Evolutionary conservation across 92 coral and sea anemone species (phyloP), one percentile per base, ranked within the genome.

Genomic region (Nematostella vectensis): DNA sequence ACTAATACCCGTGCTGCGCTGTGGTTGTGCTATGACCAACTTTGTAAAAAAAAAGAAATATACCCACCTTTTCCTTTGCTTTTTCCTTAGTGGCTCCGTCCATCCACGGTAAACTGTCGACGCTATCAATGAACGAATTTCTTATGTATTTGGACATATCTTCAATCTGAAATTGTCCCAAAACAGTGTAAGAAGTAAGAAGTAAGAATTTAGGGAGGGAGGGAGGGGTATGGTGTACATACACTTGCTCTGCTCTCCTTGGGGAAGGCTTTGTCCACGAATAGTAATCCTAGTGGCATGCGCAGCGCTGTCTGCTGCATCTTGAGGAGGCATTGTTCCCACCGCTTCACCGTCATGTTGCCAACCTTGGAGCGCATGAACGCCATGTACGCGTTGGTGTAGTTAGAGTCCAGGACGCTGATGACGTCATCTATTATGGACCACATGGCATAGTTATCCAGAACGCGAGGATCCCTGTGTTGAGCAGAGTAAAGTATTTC

Each of bases 211-310:
- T n/a, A n/a, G n/a, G n/a, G n/a, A n/a, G n/a, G n/a, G n/a, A n/a
- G n/a, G n/a, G n/a, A n/a, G n/a, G n/a, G n/a, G n/a, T n/a, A n/a
- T n/a, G 40, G 15, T 15, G 6, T 33, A 6, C 40, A 6, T 45
- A 45, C 51, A 11, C 23, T 45, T 4, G 12, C 21, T 43, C 21
- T 52, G 17, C 44, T 62, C 25, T 66, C 72, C 10, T 78, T 72
- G 44, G 74, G 75, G 48, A 84, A 84, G 15, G 75, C 50, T 51
- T 71, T 74, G n/a, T 84, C 94, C 10, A 84, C 80, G 57, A 64
- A 84, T 65, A 84, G 53, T 43, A 77, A 52, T 4, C 83, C 85
- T 1, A 79, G 37, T 0, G 71, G 77, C 76, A 79, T 72, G 27
- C 44, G 54, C 55, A 79, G 28, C 2, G 62, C 65, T 0, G 9